Evolutionary conservation across 2,888 invertebrate genomes (phyloP).

Genomic region (Serrognathus titanus): DNA sequence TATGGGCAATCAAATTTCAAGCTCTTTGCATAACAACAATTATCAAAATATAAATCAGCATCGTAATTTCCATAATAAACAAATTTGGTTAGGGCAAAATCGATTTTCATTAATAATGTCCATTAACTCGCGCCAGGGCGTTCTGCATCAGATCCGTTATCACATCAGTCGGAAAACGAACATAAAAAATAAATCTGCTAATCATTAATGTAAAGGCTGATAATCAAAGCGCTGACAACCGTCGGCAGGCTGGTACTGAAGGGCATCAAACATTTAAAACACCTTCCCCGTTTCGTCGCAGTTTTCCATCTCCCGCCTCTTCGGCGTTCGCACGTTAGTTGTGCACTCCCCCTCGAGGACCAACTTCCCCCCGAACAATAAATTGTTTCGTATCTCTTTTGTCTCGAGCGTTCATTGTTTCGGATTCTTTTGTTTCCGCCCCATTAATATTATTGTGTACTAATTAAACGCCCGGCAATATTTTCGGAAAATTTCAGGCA

Average conservation of each 20-base stretch:
- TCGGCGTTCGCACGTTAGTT: background rate
- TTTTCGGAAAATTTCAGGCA: no score
- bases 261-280: slow-evolving; percentile 12
- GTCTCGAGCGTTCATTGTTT: background rate
- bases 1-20: no score
- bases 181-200: slow-evolving; percentile 14
- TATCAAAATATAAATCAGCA: slow-evolving; percentile 1
- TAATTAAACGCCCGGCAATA: background rate
- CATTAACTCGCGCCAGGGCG: background rate
- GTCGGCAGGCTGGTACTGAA: slow-evolving; percentile 5
- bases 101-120: background rate
- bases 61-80: background rate
- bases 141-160: background rate
- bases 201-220: slow-evolving; percentile 10
- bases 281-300: background rate
- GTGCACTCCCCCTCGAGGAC: background rate
- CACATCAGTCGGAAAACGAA: background rate
- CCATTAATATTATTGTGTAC: background rate
- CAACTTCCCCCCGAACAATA: background rate
- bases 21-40: no score
- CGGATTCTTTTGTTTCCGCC: background rate
- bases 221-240: slow-evolving; percentile 10
- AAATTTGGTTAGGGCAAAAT: background rate
- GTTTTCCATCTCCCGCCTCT: background rate
- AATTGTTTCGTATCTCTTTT: slow-evolving; percentile 2